A percentile compares a stretch with the other conserved stretches of the same genome.
phyloP scores from a whole-genome alignment of 2,113 vertebrate genomes.

The Callopanchax toddi region DNA sequence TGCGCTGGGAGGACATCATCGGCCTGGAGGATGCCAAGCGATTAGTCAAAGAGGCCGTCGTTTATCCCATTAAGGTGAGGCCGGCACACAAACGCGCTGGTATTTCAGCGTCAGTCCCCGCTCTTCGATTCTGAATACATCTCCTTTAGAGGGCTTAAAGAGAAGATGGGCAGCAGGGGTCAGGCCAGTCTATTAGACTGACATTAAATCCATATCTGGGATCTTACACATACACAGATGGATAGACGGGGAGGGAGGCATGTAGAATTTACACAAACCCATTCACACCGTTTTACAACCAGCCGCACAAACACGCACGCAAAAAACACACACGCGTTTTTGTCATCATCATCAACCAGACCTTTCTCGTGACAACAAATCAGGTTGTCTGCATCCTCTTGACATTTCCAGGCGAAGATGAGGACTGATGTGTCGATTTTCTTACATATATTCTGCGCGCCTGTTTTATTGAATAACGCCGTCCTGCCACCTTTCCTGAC shows the following conservation, averaged over 20 bases:
- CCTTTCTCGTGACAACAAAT: conserved; percentile 68
- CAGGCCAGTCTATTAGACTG: conserved; percentile 73
- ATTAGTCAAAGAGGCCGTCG: conserved; percentile 97
- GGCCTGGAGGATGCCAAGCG: conserved; percentile 94
- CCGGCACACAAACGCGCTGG: conserved; percentile 59
- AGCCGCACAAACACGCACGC: conserved; percentile 6
- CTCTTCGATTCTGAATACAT: conserved; percentile 81
- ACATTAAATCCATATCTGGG: conserved; percentile 82
- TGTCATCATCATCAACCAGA: conserved; percentile 41
- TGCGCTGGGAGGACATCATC: conserved; percentile 95
- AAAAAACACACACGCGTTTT: conserved; percentile 4
- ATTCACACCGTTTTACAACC: conserved; percentile 11
- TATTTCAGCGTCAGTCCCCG: conserved; percentile 73
- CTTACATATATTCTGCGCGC: conserved; percentile 16
- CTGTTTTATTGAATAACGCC: conserved; percentile 62
- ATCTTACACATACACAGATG: conserved; percentile 62
- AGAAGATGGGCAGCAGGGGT: conserved; percentile 49
- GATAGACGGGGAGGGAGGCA: conserved; percentile 34
- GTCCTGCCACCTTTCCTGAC: conserved; percentile 53
- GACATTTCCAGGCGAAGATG: conserved; percentile 69
- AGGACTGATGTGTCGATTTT: conserved; percentile 62
- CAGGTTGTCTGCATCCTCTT: conserved; percentile 66
- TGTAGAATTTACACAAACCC: neutral
- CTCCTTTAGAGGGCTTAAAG: conserved; percentile 75
- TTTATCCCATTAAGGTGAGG: conserved; percentile 92